Base-by-base conservation (phyloP, 2,113 vertebrate species). In the Siniperca knerii region DNA sequence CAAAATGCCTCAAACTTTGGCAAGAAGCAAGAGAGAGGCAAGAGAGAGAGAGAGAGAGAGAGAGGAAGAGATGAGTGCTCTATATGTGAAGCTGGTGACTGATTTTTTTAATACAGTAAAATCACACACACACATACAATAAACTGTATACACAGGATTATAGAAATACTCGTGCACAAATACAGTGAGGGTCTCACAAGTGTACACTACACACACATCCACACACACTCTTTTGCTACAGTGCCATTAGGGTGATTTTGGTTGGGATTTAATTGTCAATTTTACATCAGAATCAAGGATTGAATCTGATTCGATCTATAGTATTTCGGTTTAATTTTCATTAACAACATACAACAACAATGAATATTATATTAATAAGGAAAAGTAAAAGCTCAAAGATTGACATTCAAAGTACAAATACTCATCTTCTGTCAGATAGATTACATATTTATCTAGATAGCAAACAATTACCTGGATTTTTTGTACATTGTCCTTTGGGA, bases 1-100 rank as follows among this genome's bases (percentile, higher is more conserved):
- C 78, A 86, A 81, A 78, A 82, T 18, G 67, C 81, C 81, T 83
- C 71, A 4, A 54, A 77, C 61, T 84, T 62, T 82, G 85, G 81
- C 85, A 80, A 44, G 44, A 44, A 44, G 44, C 44, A 37, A 60
- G 18, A 50, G 25, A 66, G 76, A 73, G 40, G 64, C 29, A 44
- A 60, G 18, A 50, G 11, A 73, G 65, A 79, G 35, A 8, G 15
- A 79, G 35, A 8, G 15, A 60, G 18, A 50, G 11, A 73, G 65
- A 79, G 35, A 8, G 15, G 12, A 35, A 4, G 65, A 46, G 48
- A 46, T 6, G 52, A 84, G 69, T 4, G n/a, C 64, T 37, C 68
- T 65, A 72, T 68, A 46, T 85, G 54, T 79, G 62, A 46, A 60
- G 61, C 40, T 64, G 12, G 54, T 77, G 58, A 55, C 37, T 23